Percentiles rank a stretch among this genome's conserved stretches.
phyloP scores from a whole-genome alignment of 2,797 vertebrate genomes.

The Gymnocypris eckloni region DNA sequence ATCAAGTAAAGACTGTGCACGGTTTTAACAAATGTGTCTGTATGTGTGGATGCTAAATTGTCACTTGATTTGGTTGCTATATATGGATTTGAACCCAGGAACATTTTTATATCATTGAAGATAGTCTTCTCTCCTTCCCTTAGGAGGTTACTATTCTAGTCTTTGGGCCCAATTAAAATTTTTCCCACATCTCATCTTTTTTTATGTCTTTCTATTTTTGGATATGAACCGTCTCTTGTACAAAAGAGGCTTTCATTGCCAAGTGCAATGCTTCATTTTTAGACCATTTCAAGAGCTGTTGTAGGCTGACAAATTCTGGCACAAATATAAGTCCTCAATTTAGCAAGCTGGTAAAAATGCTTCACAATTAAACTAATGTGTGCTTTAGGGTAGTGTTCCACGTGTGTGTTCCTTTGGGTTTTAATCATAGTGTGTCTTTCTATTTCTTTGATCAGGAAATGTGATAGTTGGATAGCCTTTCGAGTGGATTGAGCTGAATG shows the following conservation, averaged over 20 bases:
- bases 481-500: constrained; percentile 16
- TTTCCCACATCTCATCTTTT: constrained; percentile 24
- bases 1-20: constrained; percentile 4
- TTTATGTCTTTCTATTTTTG: constrained; percentile 16
- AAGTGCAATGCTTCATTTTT: constrained; percentile 30
- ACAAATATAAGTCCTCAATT: background rate
- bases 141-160: constrained; percentile 56
- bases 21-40: constrained; percentile 29
- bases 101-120: constrained; percentile 40
- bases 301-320: constrained; percentile 18
- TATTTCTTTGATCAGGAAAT: background rate
- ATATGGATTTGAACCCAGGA: constrained; percentile 28
- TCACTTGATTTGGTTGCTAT: constrained; percentile 17
- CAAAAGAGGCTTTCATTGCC: constrained; percentile 1
- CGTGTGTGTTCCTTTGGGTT: background rate
- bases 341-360: constrained; percentile 10
- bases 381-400: constrained; percentile 10
- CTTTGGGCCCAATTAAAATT: constrained; percentile 48
- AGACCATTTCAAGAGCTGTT: constrained; percentile 7
- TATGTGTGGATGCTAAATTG: constrained; percentile 28
- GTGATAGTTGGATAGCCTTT: constrained; percentile 9
- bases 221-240: background rate
- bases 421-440: background rate
- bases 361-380: background rate
- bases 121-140: constrained; percentile 33